phyloP scores from a whole-genome alignment of 2,888 invertebrate genomes.

The Drosophila melanocephala region DNA sequence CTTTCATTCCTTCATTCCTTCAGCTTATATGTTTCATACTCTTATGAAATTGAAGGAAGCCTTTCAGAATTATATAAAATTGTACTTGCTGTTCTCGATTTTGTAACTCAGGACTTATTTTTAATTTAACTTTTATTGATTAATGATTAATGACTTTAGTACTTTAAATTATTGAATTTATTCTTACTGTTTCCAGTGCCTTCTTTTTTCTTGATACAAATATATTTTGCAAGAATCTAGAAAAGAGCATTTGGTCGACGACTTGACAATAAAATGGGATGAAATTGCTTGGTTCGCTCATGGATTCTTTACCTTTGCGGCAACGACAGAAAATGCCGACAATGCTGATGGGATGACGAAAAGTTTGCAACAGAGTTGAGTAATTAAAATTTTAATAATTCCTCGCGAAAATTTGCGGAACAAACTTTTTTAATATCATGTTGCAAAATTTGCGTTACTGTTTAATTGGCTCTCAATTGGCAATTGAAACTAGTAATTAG shows the following conservation, averaged over 20 bases:
- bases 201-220: not conserved
- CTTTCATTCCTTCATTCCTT: not conserved
- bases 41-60: not conserved
- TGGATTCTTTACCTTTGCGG: slow-evolving; percentile 42
- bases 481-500: slow-evolving; percentile 24
- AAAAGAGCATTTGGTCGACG: slow-evolving; percentile 11
- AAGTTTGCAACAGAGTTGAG: slow-evolving; percentile 66
- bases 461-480: slow-evolving; percentile 74
- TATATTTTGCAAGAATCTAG: not conserved
- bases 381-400: slow-evolving; percentile 78
- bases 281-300: not conserved
- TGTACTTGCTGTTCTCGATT: not conserved
- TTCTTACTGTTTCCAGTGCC: too few relatives aligned
- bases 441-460: slow-evolving; percentile 42
- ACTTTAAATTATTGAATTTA: too few relatives aligned
- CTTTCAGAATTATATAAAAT: not conserved
- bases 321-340: slow-evolving; percentile 22
- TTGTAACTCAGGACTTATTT: too few relatives aligned
- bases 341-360: slow-evolving; percentile 30
- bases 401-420: slow-evolving; percentile 35
- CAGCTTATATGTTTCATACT: not conserved
- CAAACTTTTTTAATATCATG: slow-evolving; percentile 63
- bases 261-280: not conserved
- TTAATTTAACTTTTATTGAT: too few relatives aligned
- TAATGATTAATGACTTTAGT: too few relatives aligned